phyloP scores from a whole-genome alignment of 1,140 invertebrate genomes.

The Hestina assimilis region DNA sequence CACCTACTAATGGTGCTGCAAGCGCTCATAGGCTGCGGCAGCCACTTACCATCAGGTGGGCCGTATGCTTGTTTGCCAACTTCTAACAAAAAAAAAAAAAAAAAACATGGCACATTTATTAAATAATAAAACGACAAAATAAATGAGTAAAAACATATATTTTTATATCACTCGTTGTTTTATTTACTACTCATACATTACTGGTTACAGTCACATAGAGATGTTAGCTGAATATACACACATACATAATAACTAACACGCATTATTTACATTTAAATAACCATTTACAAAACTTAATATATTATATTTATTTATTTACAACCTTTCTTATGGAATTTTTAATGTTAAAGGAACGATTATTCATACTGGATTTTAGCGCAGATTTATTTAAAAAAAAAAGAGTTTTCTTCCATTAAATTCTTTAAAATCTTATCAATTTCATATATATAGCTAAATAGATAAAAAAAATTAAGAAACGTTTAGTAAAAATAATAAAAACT shows the following conservation, averaged over 20 bases:
- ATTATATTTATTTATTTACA: constrained; percentile 22
- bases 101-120: no score
- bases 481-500: no score
- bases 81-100: no score
- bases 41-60: no score
- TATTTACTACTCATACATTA: constrained; percentile 43
- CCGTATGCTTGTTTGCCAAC: no score
- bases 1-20: no score
- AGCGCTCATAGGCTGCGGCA: no score
- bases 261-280: constrained; percentile 55
- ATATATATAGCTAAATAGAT: not conserved
- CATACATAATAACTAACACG: constrained; percentile 49
- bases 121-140: constrained; percentile 42
- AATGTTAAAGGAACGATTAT: constrained; percentile 7
- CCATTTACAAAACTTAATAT: constrained; percentile 27
- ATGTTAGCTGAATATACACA: constrained; percentile 50
- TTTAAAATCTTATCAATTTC: no score
- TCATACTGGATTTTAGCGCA: constrained; percentile 11
- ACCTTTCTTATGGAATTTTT: not conserved
- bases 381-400: no score
- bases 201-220: constrained; percentile 39
- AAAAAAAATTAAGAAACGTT: no score
- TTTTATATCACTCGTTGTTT: constrained; percentile 67
- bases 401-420: no score
- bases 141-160: constrained; percentile 77